phyloP scores from a whole-genome alignment of 2,888 invertebrate species.

The Andricus curvator region DNA sequence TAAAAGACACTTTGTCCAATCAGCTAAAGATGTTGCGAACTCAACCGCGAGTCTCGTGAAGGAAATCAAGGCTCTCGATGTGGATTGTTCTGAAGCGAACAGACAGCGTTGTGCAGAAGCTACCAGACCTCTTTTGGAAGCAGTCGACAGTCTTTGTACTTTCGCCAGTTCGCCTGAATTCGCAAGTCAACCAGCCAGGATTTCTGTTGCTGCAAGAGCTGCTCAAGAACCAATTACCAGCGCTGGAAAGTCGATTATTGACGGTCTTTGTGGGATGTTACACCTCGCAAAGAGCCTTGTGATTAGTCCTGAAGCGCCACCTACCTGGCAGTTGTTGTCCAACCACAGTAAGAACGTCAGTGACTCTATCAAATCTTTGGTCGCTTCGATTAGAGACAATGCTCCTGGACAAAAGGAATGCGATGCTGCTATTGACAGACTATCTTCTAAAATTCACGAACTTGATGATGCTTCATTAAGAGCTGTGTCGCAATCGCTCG shows the following conservation, averaged over 20 bases:
- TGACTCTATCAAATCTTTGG: conserved; percentile 96
- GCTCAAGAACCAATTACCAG: conserved; percentile 93
- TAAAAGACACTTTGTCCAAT: conserved; percentile 97
- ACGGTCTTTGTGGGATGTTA: conserved; percentile 94
- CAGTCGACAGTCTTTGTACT: conserved; percentile 94
- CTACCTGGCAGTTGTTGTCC: conserved; percentile 96
- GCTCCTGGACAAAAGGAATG: conserved; percentile 98
- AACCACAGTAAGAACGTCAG: conserved; percentile 97
- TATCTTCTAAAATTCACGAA: conserved; percentile 87
- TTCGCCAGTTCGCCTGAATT: conserved; percentile 96
- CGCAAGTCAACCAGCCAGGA: conserved; percentile 93
- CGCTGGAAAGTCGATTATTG: conserved; percentile 88
- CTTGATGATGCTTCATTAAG: conserved; percentile 93
- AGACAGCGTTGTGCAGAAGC: conserved; percentile 87
- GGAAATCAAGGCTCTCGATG: conserved; percentile 94
- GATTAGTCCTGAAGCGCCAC: conserved; percentile 92
- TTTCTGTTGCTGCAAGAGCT: conserved; percentile 89
- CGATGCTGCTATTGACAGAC: conserved; percentile 88
- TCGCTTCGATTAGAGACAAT: conserved; percentile 95
- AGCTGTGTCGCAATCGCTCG: conserved; percentile 90
- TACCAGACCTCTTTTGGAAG: conserved; percentile 91
- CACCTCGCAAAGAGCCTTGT: conserved; percentile 93
- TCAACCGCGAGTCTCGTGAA: conserved; percentile 96
- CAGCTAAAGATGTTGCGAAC: conserved; percentile 98
- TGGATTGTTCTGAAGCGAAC: conserved; percentile 89